Conservation (phyloP, 2,113 vertebrate species). For the Urocitellus parryii region DNA sequence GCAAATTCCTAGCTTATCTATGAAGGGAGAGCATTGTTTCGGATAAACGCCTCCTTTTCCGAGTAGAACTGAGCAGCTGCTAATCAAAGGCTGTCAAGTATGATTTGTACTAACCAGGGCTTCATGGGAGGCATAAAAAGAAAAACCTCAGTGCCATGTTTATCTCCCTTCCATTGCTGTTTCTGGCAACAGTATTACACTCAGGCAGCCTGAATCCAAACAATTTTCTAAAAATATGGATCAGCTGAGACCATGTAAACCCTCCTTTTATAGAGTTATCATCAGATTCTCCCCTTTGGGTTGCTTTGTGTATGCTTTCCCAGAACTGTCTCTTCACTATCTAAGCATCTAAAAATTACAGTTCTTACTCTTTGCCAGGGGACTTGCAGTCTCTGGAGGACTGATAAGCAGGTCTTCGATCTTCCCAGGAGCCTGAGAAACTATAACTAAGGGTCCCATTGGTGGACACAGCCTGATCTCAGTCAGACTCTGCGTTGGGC, state of each 20-base stretch:
- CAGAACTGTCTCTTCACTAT: conserved; percentile 35
- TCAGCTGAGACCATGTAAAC: conserved; percentile 68
- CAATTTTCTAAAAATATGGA: conserved; percentile 79
- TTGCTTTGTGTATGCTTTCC: conserved; percentile 47
- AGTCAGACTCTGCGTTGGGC: neutral
- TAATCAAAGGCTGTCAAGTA: conserved; percentile 27
- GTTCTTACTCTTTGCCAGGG: neutral
- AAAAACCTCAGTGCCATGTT: conserved; percentile 22
- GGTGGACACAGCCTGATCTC: rapidly evolving
- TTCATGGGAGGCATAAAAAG: conserved; percentile 41
- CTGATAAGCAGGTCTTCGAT: neutral
- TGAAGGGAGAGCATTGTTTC: neutral
- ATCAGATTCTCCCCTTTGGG: conserved; percentile 43
- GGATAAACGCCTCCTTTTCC: neutral
- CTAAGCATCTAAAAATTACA: conserved; percentile 17
- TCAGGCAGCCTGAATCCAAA: conserved; percentile 69
- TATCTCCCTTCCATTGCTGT: conserved; percentile 54
- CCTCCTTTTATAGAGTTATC: conserved; percentile 71
- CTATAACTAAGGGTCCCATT: neutral
- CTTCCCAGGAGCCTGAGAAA: neutral
- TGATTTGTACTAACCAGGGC: neutral
- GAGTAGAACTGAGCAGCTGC: neutral
- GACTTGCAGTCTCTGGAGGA: neutral
- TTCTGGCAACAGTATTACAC: conserved; percentile 61
- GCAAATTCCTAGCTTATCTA: neutral